phyloP scores from a whole-genome alignment of 1,140 invertebrate species.

The Danaus melanippus region DNA sequence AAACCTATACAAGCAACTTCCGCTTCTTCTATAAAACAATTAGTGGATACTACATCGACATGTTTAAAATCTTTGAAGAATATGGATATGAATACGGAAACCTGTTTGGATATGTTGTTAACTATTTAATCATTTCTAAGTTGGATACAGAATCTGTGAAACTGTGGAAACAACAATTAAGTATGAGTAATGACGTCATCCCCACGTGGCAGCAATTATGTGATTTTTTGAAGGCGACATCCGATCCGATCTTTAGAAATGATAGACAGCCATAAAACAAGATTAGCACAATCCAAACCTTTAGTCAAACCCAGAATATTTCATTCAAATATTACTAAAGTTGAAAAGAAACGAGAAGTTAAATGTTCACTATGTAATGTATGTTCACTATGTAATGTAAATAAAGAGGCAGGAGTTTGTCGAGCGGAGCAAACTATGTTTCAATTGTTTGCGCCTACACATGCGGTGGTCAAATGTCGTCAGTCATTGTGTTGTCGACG shows the following conservation, averaged over 20 bases:
- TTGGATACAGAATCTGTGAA: slow-evolving; percentile 23
- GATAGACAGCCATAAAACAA: slow-evolving; percentile 16
- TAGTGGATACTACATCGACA: slow-evolving; percentile 21
- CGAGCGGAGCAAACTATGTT: slow-evolving; percentile 27
- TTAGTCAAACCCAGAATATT: slow-evolving; percentile 5
- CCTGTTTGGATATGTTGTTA: slow-evolving; percentile 19
- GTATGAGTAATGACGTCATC: slow-evolving; percentile 12
- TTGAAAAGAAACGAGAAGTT: slow-evolving; percentile 9
- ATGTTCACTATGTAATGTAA: slow-evolving; percentile 19
- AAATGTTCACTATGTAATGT: slow-evolving; percentile 26
- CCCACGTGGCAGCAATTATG: slow-evolving; percentile 18
- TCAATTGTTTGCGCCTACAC: slow-evolving; percentile 29
- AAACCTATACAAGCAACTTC: slow-evolving; percentile 21
- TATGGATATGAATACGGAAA: slow-evolving; percentile 9
- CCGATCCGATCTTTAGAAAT: slow-evolving; percentile 29
- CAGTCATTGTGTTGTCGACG: no score
- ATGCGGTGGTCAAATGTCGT: slow-evolving; percentile 22
- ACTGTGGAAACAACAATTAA: slow-evolving; percentile 25
- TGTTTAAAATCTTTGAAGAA: slow-evolving; percentile 23
- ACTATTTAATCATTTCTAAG: slow-evolving; percentile 25
- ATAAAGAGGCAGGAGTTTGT: slow-evolving; percentile 27
- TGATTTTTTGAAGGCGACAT: slow-evolving; percentile 26
- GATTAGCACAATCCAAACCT: background rate
- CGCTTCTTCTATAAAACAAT: slow-evolving; percentile 13
- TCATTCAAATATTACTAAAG: background rate